Percentiles rank a stretch among this genome's conserved stretches.
Evolutionary conservation across 1,140 invertebrate species (phyloP).

Genomic region (Papilio machaon): DNA sequence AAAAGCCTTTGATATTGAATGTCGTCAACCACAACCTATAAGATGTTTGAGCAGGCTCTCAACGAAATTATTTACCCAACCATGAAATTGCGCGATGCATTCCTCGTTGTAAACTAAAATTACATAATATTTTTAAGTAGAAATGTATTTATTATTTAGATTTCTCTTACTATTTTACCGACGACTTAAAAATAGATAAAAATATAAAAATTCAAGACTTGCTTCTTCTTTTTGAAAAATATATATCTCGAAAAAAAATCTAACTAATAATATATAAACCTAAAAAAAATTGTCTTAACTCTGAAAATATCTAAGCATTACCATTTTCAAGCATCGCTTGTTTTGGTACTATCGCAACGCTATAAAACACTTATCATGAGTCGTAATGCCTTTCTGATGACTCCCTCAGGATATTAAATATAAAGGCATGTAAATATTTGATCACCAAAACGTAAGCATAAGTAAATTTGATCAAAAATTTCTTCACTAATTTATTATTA

Average conservation of each 20-base stretch:
- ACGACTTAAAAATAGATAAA: too few species aligned
- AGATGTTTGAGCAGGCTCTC: not conserved
- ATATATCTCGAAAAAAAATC: too few species aligned
- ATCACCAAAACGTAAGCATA: not conserved
- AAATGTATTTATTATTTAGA: too few species aligned
- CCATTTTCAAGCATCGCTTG: not conserved
- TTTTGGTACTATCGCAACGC: slow-evolving; percentile 10
- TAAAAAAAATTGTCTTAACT: not conserved
- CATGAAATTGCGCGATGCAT: not conserved
- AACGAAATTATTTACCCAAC: not conserved
- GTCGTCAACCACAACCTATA: not conserved
- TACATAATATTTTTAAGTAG: not conserved
- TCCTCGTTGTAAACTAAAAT: not conserved
- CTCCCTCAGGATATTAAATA: slow-evolving; percentile 8
- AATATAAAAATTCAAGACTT: too few species aligned
- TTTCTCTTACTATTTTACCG: too few species aligned
- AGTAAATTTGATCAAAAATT: not conserved
- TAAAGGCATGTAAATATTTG: slow-evolving; percentile 8
- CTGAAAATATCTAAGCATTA: not conserved
- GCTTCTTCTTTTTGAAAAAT: too few species aligned
- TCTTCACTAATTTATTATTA: not conserved
- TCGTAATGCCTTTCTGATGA: slow-evolving; percentile 13
- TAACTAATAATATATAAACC: not conserved
- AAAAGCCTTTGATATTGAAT: slow-evolving; percentile 6
- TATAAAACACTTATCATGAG: slow-evolving; percentile 17